These are phyloP conservation scores for Clitarchus hookeri DNA, from an alignment of 2,888 invertebrate species.

Conservation along the genomic window DNA sequence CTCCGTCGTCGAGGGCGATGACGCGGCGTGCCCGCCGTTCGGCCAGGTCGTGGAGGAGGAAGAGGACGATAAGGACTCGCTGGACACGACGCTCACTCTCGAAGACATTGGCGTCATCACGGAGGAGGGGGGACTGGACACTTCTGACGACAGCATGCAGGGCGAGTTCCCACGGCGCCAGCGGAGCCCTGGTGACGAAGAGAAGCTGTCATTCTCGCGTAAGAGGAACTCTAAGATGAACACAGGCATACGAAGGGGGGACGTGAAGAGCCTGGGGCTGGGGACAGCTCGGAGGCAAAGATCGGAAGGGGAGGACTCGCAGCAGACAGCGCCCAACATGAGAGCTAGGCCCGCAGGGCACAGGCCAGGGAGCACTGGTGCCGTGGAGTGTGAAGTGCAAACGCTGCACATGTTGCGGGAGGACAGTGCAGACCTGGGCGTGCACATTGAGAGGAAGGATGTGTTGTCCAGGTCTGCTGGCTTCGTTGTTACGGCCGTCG, in stretches of 20 bases:
- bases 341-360: conserved; percentile 33
- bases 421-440: conserved; percentile 48
- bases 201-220: conserved; percentile 42
- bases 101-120: conserved; percentile 25
- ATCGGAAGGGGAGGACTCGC: conserved; percentile 22
- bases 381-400: conserved; percentile 45
- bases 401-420: conserved; percentile 48
- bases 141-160: not conserved
- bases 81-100: conserved; percentile 21
- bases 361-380: conserved; percentile 33
- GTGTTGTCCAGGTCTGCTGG: conserved; percentile 43
- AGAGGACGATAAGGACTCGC: conserved; percentile 33
- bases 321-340: conserved; percentile 26
- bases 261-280: conserved; percentile 31
- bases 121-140: conserved; percentile 12
- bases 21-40: not conserved
- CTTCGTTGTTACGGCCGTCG: conserved; percentile 59
- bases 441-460: conserved; percentile 49
- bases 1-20: conserved; percentile 26
- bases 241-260: conserved; percentile 35
- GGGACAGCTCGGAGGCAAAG: not conserved
- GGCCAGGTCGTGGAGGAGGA: conserved; percentile 28
- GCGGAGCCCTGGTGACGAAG: conserved; percentile 38
- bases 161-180: not conserved
- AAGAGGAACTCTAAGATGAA: conserved; percentile 35